Conservation (phyloP, 1,140 invertebrate species). For the honey bee (Apis mellifera) region Amel_HAv3.1 CM009939.2:9121501-9122000, state of each 20-base stretch:
- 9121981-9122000: slow-evolving; percentile 53
- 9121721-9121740: slow-evolving; percentile 43
- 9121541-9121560: slow-evolving; percentile 52
- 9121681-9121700: slow-evolving; percentile 48
- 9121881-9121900: no score
- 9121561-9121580: slow-evolving; percentile 14
- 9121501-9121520: slow-evolving; percentile 20
- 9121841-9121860: no score
- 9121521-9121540: slow-evolving; percentile 32
- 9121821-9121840: no score
- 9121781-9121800: no score
- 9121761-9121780: no score
- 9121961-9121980: background rate
- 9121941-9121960: background rate
- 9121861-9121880: no score
- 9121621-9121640: slow-evolving; percentile 51
- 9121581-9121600: background rate
- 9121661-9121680: slow-evolving; percentile 38
- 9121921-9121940: background rate
- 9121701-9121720: slow-evolving; percentile 34
- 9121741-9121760: slow-evolving; percentile 30
- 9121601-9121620: slow-evolving; percentile 22
- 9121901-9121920: background rate
- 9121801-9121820: no score
- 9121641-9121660: slow-evolving; percentile 53